These are phyloP conservation scores for Smittia aterrima DNA, from an alignment of 2,888 invertebrate species.

Conservation along the genomic window DNA sequence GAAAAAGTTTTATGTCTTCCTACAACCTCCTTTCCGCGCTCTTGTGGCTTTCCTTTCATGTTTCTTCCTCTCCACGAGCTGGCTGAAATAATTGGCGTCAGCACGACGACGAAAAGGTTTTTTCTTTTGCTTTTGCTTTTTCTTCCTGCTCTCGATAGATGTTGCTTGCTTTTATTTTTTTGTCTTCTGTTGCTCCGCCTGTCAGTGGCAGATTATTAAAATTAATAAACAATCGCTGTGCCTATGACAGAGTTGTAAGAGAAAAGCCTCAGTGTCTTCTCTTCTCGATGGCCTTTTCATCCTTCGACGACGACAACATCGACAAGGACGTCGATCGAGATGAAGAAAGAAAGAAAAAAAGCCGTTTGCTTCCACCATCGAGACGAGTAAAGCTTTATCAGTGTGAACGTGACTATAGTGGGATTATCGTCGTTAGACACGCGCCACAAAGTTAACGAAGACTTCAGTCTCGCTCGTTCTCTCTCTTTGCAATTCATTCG, in stretches of 20 bases:
- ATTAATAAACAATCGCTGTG: slow-evolving; percentile 31
- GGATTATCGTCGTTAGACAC: too few relatives aligned
- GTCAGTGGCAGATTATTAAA: slow-evolving; percentile 39
- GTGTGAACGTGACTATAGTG: too few relatives aligned
- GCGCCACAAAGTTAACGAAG: too few relatives aligned
- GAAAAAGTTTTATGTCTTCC: slow-evolving; percentile 3
- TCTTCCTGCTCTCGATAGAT: not conserved
- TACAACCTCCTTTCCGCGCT: not conserved
- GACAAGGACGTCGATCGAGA: too few relatives aligned
- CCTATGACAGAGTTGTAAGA: not conserved
- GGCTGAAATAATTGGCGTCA: slow-evolving; percentile 30
- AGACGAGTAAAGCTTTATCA: too few relatives aligned
- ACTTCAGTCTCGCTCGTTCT: too few relatives aligned
- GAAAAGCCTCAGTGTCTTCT: not conserved
- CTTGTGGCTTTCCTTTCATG: not conserved
- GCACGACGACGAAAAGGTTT: slow-evolving; percentile 7
- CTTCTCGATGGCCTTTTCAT: not conserved
- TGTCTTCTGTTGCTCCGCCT: not conserved
- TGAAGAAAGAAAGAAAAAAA: too few relatives aligned
- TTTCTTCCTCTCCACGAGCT: not conserved
- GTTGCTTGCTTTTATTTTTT: not conserved
- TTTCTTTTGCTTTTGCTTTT: not conserved
- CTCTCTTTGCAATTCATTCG: too few relatives aligned
- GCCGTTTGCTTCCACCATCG: too few relatives aligned
- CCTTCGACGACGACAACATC: too few relatives aligned